Evolutionary conservation across 2,888 invertebrate genomes (phyloP), one percentile per base, ranked within the genome.

Genomic region (Exephanes ischioxanthus): DNA sequence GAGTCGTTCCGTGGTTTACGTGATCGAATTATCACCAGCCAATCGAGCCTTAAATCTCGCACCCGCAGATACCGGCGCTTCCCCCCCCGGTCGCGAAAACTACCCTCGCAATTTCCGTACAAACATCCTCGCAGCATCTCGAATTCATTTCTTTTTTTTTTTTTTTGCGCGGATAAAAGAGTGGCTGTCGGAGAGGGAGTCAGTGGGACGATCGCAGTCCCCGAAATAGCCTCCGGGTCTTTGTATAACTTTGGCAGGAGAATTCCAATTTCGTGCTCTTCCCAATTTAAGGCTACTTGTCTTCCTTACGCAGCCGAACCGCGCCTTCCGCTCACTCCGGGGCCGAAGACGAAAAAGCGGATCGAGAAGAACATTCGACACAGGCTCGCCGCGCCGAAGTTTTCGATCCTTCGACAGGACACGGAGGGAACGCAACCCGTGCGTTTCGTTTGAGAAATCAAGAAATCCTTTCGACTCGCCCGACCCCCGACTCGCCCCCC

Each of bases 221-320:
- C 48, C 37, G 72, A 80, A 86, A 85, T 80, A 87, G 86, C 87
- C 83, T 78, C 51, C 55, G 37, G 63, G 88, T 86, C 86, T 86
- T 80, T 86, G 80, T 86, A 80, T 85, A 91, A 92, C 88, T 92
- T 92, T 91, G 89, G 89, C 90, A 89, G 90, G 91, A 91, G 91
- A 92, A 92, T 92, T 92, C 90, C 92, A 92, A 92, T 92, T 92
- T 91, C 89, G 89, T 89, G 86, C 90, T 91, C 92, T 91, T 91
- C 90, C 86, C 92, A 91, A 92, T 92, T 92, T 92, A 89, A 92
- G 89, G 88, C 91, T 91, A 91, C 92, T 92, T 92, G 91, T 92
- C 91, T 91, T 90, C 87, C 84, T 87, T 87, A 80, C 81, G 76
- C 61, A 53, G 41, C 63, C 77, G 85, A 87, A 83, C 55, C 67